phyloP scores from a whole-genome alignment of 2,113 vertebrate genomes.

The Motacilla tschutschensis region DNA sequence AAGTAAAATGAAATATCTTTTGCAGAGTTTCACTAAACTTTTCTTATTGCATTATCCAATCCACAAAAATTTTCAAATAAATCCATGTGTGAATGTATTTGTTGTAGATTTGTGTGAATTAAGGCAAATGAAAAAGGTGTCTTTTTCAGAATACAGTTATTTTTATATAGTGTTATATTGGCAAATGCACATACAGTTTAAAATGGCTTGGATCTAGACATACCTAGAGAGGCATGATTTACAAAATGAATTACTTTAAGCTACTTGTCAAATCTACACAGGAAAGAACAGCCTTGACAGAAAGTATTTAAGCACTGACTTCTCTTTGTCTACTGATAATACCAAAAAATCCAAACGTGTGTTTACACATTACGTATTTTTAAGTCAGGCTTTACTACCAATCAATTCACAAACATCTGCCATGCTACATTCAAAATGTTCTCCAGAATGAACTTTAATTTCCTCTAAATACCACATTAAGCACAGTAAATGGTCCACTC shows the following conservation, averaged over 20 bases:
- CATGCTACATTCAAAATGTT: conserved; percentile 39
- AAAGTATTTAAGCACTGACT: background rate
- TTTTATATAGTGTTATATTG: background rate
- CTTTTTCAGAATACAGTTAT: background rate
- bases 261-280: background rate
- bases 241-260: background rate
- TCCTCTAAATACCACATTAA: conserved; percentile 63
- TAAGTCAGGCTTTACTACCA: conserved; percentile 9
- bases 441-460: conserved; percentile 60
- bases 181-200: background rate
- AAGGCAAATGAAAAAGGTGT: background rate
- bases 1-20: background rate
- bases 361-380: conserved; percentile 27
- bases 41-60: background rate
- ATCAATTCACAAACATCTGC: conserved; percentile 57
- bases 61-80: background rate
- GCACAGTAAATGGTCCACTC: conserved; percentile 56
- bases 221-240: background rate
- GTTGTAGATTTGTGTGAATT: background rate
- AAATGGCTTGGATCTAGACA: background rate
- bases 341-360: background rate
- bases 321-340: background rate
- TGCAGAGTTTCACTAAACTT: background rate
- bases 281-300: background rate
- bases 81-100: background rate